phyloP scores from a whole-genome alignment of 2,888 invertebrate genomes.

The Agrochola lychnidis region DNA sequence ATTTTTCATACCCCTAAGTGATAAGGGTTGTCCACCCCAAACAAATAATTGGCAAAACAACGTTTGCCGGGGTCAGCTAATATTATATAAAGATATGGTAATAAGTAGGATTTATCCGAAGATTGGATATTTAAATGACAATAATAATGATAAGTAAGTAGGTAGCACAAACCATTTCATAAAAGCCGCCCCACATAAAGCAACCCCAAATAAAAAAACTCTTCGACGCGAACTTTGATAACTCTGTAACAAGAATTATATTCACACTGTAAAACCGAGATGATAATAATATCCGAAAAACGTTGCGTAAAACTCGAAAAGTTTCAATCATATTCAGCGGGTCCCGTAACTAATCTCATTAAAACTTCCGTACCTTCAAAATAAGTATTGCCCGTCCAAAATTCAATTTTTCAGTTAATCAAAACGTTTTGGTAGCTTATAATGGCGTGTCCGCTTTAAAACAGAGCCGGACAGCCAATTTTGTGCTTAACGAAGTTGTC shows the following conservation, averaged over 20 bases:
- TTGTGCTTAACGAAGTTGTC: conserved; percentile 52
- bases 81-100: too few relatives aligned
- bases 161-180: conserved; percentile 4
- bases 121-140: neutral
- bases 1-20: too few relatives aligned
- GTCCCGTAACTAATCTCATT: conserved; percentile 63
- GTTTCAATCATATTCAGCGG: conserved; percentile 63
- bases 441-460: conserved; percentile 45
- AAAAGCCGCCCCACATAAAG: conserved; percentile 21
- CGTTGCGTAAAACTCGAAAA: conserved; percentile 55
- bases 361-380: conserved; percentile 59
- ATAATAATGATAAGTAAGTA: neutral
- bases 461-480: conserved; percentile 46
- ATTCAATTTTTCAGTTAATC: conserved; percentile 65
- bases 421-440: conserved; percentile 44
- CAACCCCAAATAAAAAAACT: conserved; percentile 21
- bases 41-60: too few relatives aligned
- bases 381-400: conserved; percentile 57
- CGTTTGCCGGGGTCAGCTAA: too few relatives aligned
- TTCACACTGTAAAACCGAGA: conserved; percentile 54
- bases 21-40: too few relatives aligned
- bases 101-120: neutral
- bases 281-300: conserved; percentile 55
- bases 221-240: conserved; percentile 36
- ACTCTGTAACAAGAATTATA: conserved; percentile 54